A percentile compares a stretch with the other conserved stretches of the same genome.
Conservation (phyloP, 1,140 invertebrate species). For the Aleiodes sp. region DNA sequence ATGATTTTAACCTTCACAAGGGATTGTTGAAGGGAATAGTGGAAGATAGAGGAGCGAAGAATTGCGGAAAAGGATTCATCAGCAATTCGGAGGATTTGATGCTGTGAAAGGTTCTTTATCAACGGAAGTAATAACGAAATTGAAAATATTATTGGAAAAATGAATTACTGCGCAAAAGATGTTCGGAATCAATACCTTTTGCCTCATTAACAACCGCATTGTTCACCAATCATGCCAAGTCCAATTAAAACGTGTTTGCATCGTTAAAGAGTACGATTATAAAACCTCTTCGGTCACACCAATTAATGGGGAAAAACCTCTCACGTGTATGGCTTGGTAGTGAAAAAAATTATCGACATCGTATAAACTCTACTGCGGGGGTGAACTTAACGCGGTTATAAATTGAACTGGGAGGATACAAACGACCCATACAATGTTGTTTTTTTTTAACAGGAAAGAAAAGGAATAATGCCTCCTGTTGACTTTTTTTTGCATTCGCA, state of each 20-base stretch:
- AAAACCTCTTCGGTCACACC: not conserved
- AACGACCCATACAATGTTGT: not conserved
- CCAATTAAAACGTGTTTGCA: conserved; percentile 34
- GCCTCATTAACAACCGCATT: not conserved
- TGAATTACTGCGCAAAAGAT: too few relatives aligned
- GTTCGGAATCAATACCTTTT: conserved; percentile 3
- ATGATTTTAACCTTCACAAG: too few relatives aligned
- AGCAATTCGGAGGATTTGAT: too few relatives aligned
- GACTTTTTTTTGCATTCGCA: too few relatives aligned
- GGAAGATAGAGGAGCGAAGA: too few relatives aligned
- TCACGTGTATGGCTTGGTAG: not conserved
- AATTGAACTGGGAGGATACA: not conserved
- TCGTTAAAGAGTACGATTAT: not conserved
- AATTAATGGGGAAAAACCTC: not conserved
- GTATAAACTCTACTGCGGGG: not conserved
- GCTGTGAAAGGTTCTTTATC: too few relatives aligned
- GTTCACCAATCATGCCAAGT: conserved; percentile 21
- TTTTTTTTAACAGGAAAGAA: too few relatives aligned
- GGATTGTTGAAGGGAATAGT: too few relatives aligned
- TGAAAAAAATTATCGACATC: not conserved
- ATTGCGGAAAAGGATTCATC: too few relatives aligned
- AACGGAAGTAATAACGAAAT: too few relatives aligned
- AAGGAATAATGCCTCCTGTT: too few relatives aligned
- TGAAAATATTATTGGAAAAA: too few relatives aligned
- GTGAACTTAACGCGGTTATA: not conserved